These are phyloP conservation scores for Rhincodon typus DNA, from an alignment of 2,797 vertebrate species.

Conservation along the genomic window DNA sequence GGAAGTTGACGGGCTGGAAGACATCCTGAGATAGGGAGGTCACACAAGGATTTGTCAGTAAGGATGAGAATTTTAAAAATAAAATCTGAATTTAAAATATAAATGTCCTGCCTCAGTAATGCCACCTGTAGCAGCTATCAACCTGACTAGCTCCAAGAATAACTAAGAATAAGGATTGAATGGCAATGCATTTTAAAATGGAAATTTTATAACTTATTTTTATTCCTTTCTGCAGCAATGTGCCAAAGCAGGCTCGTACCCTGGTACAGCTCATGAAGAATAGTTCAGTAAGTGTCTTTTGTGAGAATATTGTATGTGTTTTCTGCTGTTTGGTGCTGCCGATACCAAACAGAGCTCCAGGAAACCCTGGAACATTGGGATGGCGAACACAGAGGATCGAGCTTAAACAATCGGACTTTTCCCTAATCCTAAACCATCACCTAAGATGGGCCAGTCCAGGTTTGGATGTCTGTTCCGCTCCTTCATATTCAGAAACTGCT, in stretches of 20 bases:
- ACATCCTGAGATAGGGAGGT: background rate
- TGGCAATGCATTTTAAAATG: background rate
- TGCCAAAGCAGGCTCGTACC: slow-evolving; percentile 65
- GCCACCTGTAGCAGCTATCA: background rate
- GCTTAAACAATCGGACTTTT: background rate
- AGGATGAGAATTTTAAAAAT: background rate
- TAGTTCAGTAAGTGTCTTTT: slow-evolving; percentile 61
- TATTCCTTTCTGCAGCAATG: slow-evolving; percentile 55
- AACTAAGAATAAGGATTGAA: background rate
- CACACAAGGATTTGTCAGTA: no score
- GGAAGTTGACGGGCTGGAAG: no score
- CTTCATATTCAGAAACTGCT: background rate
- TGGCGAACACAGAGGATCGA: background rate
- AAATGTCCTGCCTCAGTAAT: background rate
- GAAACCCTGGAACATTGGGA: background rate
- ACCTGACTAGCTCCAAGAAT: background rate
- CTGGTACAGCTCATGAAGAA: slow-evolving; percentile 68
- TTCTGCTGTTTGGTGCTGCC: background rate
- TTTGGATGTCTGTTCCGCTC: background rate
- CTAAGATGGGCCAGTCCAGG: background rate
- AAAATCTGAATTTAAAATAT: background rate
- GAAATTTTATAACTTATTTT: background rate
- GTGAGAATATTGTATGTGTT: background rate
- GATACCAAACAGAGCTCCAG: background rate
- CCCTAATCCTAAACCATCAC: background rate